Base-by-base conservation (phyloP, 2,797 vertebrate species). In the Myotis myotis region DNA sequence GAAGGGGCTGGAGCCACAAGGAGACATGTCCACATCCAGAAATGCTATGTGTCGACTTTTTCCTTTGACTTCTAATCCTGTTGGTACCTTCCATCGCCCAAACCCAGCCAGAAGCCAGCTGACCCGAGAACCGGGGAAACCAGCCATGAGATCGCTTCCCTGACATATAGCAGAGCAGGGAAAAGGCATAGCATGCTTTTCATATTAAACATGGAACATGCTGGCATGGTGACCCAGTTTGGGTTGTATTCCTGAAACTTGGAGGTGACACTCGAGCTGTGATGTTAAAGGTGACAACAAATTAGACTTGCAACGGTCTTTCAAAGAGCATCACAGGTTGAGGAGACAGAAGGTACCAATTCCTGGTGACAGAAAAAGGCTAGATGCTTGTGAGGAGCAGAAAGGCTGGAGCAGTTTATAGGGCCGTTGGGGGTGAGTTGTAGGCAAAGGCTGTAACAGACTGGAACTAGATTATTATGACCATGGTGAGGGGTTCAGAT, bases 401-500 rank as follows among this genome's bases (percentile, higher is more conserved):
- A 78, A 30, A 62, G n/a, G 0, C 51, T 51, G 20, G 7, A 64
- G 8, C 2, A 71, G 3, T 38, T 51, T 23, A n/a, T 71, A 66
- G 30, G 19, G 22, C n/a, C 8, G 6, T 10, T 38, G 62, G 1
- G 8, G 1, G 4, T 1, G 8, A 17, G 2, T 74, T 74, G 3
- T 33, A 49, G 6, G 20, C 0, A 25, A 5, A 62, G 17, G 20
- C 47, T 72, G 0, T 28, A n/a, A 55, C 11, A 74, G 30, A 4
- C 15, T 51, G 7, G 12, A 74, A 53, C 10, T 17, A 49, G 23
- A 36, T 44, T 47, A 0, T 64, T 44, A 33, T 12, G 44, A 6
- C 1, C 7, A 13, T 53, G 15, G 4, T 72, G 10, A 3, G 25
- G 5, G 49, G 15, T 10, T 25, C 41, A 91, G 7, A 51, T 22